A percentile compares a stretch with the other conserved stretches of the same genome.
Conservation (phyloP, 2,113 vertebrate genomes). For the Panthera leo region DNA sequence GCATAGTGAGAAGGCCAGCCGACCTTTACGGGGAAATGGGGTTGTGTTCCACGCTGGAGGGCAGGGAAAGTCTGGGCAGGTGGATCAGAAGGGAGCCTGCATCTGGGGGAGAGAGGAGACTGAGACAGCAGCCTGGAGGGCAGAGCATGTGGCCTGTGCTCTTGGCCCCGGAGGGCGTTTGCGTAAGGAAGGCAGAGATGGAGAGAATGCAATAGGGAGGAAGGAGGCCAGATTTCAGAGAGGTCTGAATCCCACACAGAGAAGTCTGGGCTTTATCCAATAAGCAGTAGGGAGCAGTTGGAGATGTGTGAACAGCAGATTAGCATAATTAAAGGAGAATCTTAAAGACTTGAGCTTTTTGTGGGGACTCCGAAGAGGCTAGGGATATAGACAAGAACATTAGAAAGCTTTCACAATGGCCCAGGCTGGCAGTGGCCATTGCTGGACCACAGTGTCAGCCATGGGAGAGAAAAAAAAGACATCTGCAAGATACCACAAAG, state of each 20-base stretch:
- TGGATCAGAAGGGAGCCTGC: not conserved
- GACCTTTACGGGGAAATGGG: not conserved
- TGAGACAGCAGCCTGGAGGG: not conserved
- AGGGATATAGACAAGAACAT: not conserved
- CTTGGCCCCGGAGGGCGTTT: not conserved
- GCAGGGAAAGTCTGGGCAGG: not conserved
- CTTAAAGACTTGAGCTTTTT: slow-evolving; percentile 53
- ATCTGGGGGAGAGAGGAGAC: not conserved
- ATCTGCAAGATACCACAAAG: not conserved
- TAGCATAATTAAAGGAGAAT: slow-evolving; percentile 60
- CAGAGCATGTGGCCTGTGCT: not conserved
- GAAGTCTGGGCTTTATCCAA: slow-evolving; percentile 52
- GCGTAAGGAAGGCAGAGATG: not conserved
- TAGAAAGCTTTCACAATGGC: not conserved
- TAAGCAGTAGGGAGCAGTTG: slow-evolving; percentile 56
- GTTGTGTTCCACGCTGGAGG: not conserved
- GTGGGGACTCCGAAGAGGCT: not conserved
- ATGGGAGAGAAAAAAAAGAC: not conserved
- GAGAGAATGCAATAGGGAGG: not conserved
- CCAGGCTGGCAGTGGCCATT: not conserved
- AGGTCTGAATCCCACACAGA: slow-evolving; percentile 47
- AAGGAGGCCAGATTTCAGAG: slow-evolving; percentile 61
- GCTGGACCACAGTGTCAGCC: not conserved
- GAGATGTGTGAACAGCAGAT: slow-evolving; percentile 56
- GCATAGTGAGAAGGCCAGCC: not conserved